Conservation (phyloP, 2,113 vertebrate genomes). For the Eclectus roratus region DNA sequence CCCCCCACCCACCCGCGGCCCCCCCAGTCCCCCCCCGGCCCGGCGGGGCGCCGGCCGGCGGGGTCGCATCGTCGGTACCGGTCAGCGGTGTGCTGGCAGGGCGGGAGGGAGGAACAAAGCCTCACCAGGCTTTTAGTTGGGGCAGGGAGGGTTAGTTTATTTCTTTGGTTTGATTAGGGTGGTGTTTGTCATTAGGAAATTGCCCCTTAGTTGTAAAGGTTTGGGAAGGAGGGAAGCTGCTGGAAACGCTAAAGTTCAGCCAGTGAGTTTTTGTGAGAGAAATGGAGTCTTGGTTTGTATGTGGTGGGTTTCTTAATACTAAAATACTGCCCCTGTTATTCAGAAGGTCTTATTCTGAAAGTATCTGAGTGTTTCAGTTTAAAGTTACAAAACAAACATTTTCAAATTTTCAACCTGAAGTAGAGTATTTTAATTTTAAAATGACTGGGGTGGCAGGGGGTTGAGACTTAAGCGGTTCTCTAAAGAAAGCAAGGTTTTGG, state of each 20-base stretch:
- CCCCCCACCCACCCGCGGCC: neutral
- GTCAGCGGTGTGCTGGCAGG: too few species aligned
- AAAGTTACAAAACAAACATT: neutral
- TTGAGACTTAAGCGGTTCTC: neutral
- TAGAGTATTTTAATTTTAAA: neutral
- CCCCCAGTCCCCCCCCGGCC: too few species aligned
- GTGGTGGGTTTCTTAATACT: accelerated
- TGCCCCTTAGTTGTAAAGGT: neutral
- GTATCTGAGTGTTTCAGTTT: neutral
- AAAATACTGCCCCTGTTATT: accelerated
- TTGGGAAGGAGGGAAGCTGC: neutral
- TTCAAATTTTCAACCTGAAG: neutral
- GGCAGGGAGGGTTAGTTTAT: neutral
- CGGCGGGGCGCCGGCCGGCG: neutral
- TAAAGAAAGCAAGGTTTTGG: accelerated
- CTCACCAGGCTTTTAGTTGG: neutral
- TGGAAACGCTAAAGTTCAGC: neutral
- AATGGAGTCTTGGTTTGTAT: neutral
- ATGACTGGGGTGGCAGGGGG: accelerated
- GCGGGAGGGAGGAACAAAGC: too few species aligned
- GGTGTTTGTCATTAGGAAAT: neutral
- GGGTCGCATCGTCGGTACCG: too few species aligned
- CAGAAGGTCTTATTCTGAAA: neutral
- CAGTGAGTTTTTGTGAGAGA: neutral
- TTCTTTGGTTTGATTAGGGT: neutral